phyloP scores from a whole-genome alignment of 2,797 vertebrate genomes.

The Aulostomus chinensis region DNA sequence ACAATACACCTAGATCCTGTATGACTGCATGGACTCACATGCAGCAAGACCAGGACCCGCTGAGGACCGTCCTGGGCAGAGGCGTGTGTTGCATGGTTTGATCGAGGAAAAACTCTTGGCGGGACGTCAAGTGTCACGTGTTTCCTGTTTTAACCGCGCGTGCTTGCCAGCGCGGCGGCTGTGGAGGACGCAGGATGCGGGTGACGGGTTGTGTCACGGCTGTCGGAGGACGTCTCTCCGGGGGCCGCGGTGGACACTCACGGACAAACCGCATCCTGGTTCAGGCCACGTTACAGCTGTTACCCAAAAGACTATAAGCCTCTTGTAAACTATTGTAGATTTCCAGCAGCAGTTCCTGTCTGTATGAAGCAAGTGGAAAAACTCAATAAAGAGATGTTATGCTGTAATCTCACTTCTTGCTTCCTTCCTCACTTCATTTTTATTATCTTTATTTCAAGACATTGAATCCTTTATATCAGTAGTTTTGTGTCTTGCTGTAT shows the following conservation, averaged over 20 bases:
- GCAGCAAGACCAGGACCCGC: conserved; percentile 41
- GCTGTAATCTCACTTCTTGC: conserved; percentile 24
- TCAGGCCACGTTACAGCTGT: conserved; percentile 8
- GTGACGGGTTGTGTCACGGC: no score
- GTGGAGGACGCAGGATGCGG: no score
- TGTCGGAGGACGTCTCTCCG: no score
- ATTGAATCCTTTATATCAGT: no score
- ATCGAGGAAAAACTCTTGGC: conserved; percentile 15
- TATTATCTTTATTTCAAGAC: no score
- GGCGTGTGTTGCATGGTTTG: conserved; percentile 56
- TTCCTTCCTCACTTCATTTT: neutral
- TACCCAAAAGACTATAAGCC: conserved; percentile 16
- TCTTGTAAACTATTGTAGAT: conserved; percentile 64
- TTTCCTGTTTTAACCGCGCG: no score
- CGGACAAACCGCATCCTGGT: conserved; percentile 12
- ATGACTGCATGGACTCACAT: conserved; percentile 53
- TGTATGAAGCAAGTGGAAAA: conserved; percentile 56
- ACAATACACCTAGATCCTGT: no score
- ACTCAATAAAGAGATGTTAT: conserved; percentile 64
- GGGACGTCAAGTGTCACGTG: no score
- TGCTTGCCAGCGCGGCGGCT: no score
- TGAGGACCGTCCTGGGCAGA: no score
- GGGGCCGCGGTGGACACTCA: no score
- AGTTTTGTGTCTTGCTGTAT: no score
- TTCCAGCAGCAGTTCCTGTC: conserved; percentile 55